Base-by-base conservation (phyloP, 2,888 invertebrate genomes). In the Drosophila monieri region DNA sequence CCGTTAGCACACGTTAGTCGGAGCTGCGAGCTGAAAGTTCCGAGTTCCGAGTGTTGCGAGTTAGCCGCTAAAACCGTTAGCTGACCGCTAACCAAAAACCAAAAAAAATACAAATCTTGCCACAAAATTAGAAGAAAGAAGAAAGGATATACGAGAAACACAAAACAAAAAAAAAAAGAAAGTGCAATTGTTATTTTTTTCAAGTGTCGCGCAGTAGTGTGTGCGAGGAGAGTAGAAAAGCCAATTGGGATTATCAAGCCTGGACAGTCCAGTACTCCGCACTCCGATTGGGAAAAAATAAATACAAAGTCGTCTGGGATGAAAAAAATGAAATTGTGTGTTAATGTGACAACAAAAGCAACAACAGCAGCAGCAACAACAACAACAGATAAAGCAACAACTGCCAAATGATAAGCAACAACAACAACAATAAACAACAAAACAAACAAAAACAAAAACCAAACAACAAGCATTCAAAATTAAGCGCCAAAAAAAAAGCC, bases 1-100 rank as follows among this genome's bases (percentile, higher is more conserved):
- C 84, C 81, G 81, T 83, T 83, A 83, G 88, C 86, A 88, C 73
- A 85, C 78, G 84, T 58, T 72, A 85, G 80, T 80, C 71, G 62
- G 52, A 71, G 58, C 58, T 51, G 68, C 56, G 35, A 35, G 35
- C n/a, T n/a, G 37, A 2, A 18, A 41, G 39, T 41, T 41, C 15
- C 39, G 39, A 41, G 39, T 41, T 41, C 15, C 39, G 39, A 41
- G 39, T 35, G 35, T 41, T 51, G 67, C 57, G 37, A 49, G 18
- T 49, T 39, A 25, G 25, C 43, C 53, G 53, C 30, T 10, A 14
- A 30, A 14, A 47, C 32, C 54, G 59, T 37, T 60, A 27, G 18
- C 39, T 41, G 39, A 62, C 62, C 62, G 62, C 55, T 67, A 53
- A 47, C 15, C 9, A 49, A 47, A 25, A 47, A 5, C 14, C 6